A percentile compares a stretch with the other conserved stretches of the same genome.
phyloP scores from a whole-genome alignment of 2,113 vertebrate species.

The Pardalotus punctatus region DNA sequence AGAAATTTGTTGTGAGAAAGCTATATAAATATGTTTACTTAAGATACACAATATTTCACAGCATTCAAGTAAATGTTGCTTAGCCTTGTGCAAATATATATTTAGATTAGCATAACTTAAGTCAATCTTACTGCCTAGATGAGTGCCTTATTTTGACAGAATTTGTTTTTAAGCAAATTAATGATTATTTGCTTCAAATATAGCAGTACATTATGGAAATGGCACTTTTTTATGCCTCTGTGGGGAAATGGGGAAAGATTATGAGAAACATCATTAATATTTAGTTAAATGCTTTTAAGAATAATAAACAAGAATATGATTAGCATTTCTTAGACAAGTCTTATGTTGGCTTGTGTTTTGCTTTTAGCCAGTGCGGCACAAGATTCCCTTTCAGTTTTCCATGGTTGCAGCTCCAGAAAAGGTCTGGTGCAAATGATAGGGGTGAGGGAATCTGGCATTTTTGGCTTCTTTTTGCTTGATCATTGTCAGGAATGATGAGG shows the following conservation, averaged over 20 bases:
- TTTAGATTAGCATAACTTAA: neutral
- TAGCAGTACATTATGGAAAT: neutral
- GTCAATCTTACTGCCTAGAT: neutral
- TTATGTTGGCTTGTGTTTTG: neutral
- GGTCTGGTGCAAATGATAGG: no score
- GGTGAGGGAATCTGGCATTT: neutral
- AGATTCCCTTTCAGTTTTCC: neutral
- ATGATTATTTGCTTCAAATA: neutral
- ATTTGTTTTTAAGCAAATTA: neutral
- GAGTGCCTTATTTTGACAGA: neutral
- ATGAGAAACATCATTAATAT: neutral
- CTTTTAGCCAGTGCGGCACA: neutral
- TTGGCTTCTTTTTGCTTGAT: neutral
- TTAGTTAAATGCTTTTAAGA: neutral
- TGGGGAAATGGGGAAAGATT: neutral
- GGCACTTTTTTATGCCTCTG: neutral
- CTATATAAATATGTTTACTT: neutral
- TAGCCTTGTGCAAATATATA: neutral
- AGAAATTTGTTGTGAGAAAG: neutral
- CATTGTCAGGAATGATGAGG: neutral
- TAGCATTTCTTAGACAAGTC: neutral
- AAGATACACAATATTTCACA: neutral
- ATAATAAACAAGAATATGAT: neutral
- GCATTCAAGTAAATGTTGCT: neutral
- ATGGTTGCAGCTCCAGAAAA: neutral